Evolutionary conservation across 2,113 vertebrate species (phyloP).

Genomic region (Pelusios castaneus): DNA sequence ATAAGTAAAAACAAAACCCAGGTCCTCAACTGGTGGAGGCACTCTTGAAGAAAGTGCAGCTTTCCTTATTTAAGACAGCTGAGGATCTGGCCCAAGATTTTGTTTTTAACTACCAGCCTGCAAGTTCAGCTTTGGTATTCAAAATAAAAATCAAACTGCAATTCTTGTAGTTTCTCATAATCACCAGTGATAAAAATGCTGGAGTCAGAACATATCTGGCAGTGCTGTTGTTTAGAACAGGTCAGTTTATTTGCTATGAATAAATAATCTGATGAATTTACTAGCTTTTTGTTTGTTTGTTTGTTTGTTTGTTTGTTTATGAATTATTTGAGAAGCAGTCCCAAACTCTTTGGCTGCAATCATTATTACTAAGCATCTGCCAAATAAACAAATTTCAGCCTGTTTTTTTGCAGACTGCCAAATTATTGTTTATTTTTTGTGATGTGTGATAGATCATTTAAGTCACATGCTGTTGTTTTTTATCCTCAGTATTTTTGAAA

Average conservation of each 20-base stretch:
- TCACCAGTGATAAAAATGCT: neutral
- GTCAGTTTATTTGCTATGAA: neutral
- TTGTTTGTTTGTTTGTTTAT: neutral
- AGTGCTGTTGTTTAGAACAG: neutral
- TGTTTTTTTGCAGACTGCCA: neutral
- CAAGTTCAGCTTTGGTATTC: fast-evolving
- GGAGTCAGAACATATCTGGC: neutral
- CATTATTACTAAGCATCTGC: neutral
- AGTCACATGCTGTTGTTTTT: neutral
- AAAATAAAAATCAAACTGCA: neutral
- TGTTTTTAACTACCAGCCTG: neutral
- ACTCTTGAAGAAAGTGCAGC: neutral
- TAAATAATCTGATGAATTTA: neutral
- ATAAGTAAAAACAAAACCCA: neutral
- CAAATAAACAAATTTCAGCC: neutral
- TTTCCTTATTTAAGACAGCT: neutral
- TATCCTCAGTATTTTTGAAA: conserved; percentile 14
- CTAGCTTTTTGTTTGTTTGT: neutral
- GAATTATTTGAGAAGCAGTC: neutral
- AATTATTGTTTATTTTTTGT: neutral
- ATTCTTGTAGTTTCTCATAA: neutral
- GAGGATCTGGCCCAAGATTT: neutral
- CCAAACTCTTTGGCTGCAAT: neutral
- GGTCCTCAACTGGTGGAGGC: neutral
- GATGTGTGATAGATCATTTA: neutral